Percentiles rank a stretch among this genome's conserved stretches.
Evolutionary conservation across 2,797 vertebrate species (phyloP).

Genomic region (Pseudocheirus occidentalis): DNA sequence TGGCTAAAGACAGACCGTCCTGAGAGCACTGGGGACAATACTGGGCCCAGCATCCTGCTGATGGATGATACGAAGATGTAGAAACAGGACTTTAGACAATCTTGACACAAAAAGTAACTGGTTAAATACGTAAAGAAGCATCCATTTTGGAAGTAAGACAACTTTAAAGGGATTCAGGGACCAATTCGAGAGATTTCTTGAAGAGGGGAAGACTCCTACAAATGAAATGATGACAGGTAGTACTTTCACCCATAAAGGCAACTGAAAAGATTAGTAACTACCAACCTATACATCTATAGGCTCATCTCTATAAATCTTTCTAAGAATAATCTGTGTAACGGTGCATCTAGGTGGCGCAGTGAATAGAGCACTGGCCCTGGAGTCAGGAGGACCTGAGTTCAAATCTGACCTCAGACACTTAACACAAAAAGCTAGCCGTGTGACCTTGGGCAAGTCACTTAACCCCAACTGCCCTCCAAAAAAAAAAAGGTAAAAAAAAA

Average conservation of each 20-base stretch:
- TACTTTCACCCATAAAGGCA: background rate
- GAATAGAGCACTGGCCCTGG: too few relatives aligned
- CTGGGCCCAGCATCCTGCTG: background rate
- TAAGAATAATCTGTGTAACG: background rate
- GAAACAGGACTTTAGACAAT: background rate
- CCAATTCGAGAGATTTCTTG: background rate
- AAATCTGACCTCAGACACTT: too few relatives aligned
- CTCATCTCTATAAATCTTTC: background rate
- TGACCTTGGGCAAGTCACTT: too few relatives aligned
- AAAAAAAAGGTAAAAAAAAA: too few relatives aligned
- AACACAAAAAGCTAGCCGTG: too few relatives aligned
- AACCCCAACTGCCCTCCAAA: too few relatives aligned
- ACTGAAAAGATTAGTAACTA: background rate
- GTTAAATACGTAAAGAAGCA: background rate
- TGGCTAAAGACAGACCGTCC: background rate
- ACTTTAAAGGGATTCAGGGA: background rate
- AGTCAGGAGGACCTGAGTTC: too few relatives aligned
- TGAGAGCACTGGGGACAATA: background rate
- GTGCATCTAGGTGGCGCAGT: too few relatives aligned
- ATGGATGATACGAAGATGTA: background rate
- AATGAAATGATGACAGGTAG: background rate
- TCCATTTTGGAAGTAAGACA: background rate
- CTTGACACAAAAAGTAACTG: background rate
- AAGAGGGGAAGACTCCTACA: background rate
- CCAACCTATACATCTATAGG: background rate